Evolutionary conservation across 2,797 vertebrate species (phyloP), one percentile per base, ranked within the genome.

Genomic region (Halcyon chelicuti): DNA sequence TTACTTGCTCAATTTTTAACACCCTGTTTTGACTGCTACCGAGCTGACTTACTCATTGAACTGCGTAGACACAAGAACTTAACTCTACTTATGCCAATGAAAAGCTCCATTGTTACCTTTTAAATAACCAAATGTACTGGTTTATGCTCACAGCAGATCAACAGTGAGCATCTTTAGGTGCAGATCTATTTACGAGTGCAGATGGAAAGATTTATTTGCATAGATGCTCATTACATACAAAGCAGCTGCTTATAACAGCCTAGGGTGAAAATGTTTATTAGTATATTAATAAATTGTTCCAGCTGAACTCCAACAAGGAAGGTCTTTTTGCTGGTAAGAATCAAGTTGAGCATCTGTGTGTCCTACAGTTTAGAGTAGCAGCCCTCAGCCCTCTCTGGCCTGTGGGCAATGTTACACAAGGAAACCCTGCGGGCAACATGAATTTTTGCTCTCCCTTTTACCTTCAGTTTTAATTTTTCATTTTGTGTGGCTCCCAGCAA

Each of bases 201-300:
- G 52, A 83, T 49, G 39, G 66, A 70, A 84, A 60, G 63, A 46
- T 79, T 40, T 78, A 39, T 94, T 93, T 88, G 35, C 47, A n/a
- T 44, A 80, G 95, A 85, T 76, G 60, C 58, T 74, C 52, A 74
- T 85, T 68, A 73, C 57, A 63, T 17, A 20, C 28, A 58, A 94
- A 92, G 33, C 77, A 94, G 51, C 86, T 95, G 74, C 82, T 75
- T 72, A 31, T 51, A 74, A 70, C 73, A 81, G 73, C 76, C 81
- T 84, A 37, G 23, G 63, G 76, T 90, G 51, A 93, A 90, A 90
- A 81, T 72, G 44, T 25, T 83, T 66, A 70, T 84, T 66, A 35
- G 26, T 70, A 16, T 25, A 65, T 35, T 84, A 55, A 86, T 68
- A 60, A 84, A 90, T 86, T 76, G 71, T 79, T 88, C 65, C 57